A percentile compares a stretch with the other conserved stretches of the same genome.
Evolutionary conservation across 2,113 vertebrate species (phyloP).

Genomic region (Corythoichthys haematopterus): DNA sequence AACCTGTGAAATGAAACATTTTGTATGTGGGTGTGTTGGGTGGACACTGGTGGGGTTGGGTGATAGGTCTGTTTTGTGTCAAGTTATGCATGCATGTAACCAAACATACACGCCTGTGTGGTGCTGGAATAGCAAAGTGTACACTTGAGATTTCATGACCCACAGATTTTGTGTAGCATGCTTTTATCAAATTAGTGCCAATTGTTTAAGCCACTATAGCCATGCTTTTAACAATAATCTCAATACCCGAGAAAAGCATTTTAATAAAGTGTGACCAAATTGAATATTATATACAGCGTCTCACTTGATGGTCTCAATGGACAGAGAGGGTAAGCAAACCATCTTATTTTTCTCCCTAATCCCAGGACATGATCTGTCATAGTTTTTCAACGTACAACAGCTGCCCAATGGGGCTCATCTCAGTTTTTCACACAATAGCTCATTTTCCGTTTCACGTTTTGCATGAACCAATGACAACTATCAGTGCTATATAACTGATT

Average conservation of each 20-base stretch:
- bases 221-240: slow-evolving; percentile 30
- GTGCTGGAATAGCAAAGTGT: slow-evolving; percentile 1
- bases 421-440: slow-evolving; percentile 45
- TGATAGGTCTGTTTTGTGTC: slow-evolving; percentile 53
- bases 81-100: slow-evolving; percentile 35
- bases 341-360: slow-evolving; percentile 67
- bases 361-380: slow-evolving; percentile 69
- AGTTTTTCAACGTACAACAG: slow-evolving; percentile 54
- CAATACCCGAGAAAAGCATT: slow-evolving; percentile 46
- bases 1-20: slow-evolving; percentile 55
- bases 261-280: slow-evolving; percentile 53
- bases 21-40: slow-evolving; percentile 12
- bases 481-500: not conserved
- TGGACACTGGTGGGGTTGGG: not conserved
- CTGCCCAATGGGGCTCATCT: slow-evolving; percentile 50
- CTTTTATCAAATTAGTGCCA: slow-evolving; percentile 54
- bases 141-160: slow-evolving; percentile 16
- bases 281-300: slow-evolving; percentile 41
- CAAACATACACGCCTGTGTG: slow-evolving; percentile 39
- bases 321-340: slow-evolving; percentile 39
- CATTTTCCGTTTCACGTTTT: slow-evolving; percentile 42
- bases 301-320: slow-evolving; percentile 38
- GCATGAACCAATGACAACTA: slow-evolving; percentile 21
- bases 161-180: slow-evolving; percentile 38
- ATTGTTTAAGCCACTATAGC: slow-evolving; percentile 57